Evolutionary conservation across 2,797 vertebrate genomes (phyloP), one percentile per base, ranked within the genome.

Genomic region (Gorsachius magnificus): DNA sequence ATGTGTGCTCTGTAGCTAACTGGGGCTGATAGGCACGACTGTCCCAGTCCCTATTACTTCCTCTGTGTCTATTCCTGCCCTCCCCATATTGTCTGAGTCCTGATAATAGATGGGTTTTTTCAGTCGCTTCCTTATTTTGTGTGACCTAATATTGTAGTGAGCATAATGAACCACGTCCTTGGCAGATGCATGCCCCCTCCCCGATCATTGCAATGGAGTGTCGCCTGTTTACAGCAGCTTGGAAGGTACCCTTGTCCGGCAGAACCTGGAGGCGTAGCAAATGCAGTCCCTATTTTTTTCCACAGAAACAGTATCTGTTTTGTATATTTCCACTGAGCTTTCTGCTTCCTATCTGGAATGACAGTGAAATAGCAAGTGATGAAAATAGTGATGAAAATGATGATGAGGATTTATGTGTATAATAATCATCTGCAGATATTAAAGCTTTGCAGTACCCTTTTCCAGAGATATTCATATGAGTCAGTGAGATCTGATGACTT

Each of bases 341-440:
- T 82, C 77, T 46, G 58, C 38, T 90, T 95, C 60, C 41, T 84
- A 84, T 90, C 83, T 79, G 66, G 36, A 79, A 66, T 66, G 64
- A 57, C 69, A 83, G 35, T 69, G 79, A 90, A 94, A 90, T 51
- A 80, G 53, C 77, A 66, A 90, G 66, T 5, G 48, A 93, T 90
- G 92, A 84, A 92, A 95, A 87, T 29, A 94, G 63, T 35, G 86
- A 93, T 90, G 93, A 83, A 95, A 95, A 85, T 20, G 5, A 81
- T 81, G 43, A 81, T 25, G 83, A 89, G 86, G 91, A 90, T 87
- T 95, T 95, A 87, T 61, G 69, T 0, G 0, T 91, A 11, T 75
- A 63, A 90, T 89, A 92, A 83, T 89, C 31, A 88, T 61, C 79
- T 81, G 54, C 76, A 95, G 95, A 91, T 97, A 95, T 86, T 87